Percentiles rank a stretch among this genome's conserved stretches.
Conservation (phyloP, 2,113 vertebrate species). For the Aldabrachelys gigantea region DNA sequence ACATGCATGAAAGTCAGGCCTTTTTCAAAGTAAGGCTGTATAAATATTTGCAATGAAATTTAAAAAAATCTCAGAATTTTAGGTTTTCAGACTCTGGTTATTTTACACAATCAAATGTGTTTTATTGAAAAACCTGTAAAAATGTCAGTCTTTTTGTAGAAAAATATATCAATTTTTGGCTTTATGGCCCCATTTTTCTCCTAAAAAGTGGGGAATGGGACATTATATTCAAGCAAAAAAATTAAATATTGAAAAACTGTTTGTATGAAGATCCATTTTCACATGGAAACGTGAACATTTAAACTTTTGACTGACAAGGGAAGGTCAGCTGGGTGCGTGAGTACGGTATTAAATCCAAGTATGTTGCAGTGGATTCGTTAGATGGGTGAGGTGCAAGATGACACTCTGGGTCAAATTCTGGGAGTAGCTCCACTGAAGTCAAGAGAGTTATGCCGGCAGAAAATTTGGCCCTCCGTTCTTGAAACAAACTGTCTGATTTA, state of each 20-base stretch:
- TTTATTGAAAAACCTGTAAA: background rate
- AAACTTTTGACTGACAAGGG: background rate
- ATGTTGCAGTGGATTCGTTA: background rate
- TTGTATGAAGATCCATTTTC: background rate
- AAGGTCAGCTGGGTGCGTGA: background rate
- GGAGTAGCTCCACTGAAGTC: background rate
- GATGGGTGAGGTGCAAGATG: background rate
- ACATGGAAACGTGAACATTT: background rate
- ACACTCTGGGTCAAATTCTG: background rate
- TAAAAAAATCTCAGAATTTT: background rate
- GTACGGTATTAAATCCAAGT: background rate
- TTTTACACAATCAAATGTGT: background rate
- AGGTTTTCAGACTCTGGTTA: background rate
- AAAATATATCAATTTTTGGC: background rate
- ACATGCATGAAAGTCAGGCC: conserved; percentile 46
- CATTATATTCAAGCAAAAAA: background rate
- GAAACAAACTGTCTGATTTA: background rate
- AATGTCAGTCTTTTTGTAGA: background rate
- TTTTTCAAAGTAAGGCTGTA: conserved; percentile 29
- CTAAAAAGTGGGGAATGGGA: background rate
- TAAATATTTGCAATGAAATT: conserved; percentile 22
- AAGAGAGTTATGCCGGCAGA: background rate
- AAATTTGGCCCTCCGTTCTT: background rate
- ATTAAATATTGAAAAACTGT: background rate
- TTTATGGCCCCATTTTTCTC: background rate